Evolutionary conservation across 1,140 invertebrate species (phyloP).

Genomic region (Polyergus mexicanus): DNA sequence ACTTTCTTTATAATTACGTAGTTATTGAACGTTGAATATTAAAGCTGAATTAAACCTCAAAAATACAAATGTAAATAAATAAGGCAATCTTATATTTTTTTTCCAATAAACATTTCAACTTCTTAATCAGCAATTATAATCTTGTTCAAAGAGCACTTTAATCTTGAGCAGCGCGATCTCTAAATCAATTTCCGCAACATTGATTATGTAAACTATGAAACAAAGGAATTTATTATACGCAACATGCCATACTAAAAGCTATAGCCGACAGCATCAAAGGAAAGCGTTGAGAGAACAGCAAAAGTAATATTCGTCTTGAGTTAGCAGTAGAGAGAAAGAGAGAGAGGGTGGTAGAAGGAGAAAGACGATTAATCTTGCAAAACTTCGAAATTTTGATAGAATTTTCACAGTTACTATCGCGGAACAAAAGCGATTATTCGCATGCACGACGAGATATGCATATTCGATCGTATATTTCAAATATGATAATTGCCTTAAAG

Average conservation of each 20-base stretch:
- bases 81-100: not conserved
- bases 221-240: not conserved
- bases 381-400: not conserved
- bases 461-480: not conserved
- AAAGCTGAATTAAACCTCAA: not conserved
- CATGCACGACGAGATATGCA: slow-evolving; percentile 14
- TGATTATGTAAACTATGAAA: slow-evolving; percentile 19
- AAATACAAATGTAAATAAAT: not conserved
- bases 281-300: not conserved
- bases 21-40: slow-evolving; percentile 7
- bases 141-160: not conserved
- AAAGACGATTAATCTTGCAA: not conserved
- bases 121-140: slow-evolving; percentile 18
- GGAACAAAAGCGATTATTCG: slow-evolving; percentile 3
- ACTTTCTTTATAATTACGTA: not conserved
- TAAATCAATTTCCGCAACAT: not conserved
- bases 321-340: not conserved
- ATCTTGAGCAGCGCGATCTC: not conserved
- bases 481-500: slow-evolving; percentile 8
- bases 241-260: not conserved
- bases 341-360: too few species aligned
- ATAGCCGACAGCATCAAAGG: not conserved
- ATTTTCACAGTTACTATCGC: not conserved
- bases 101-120: not conserved
- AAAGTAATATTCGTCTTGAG: not conserved